Evolutionary conservation across 2,113 vertebrate species (phyloP), one percentile per base, ranked within the genome.

Genomic region (Aegotheles bennettii): DNA sequence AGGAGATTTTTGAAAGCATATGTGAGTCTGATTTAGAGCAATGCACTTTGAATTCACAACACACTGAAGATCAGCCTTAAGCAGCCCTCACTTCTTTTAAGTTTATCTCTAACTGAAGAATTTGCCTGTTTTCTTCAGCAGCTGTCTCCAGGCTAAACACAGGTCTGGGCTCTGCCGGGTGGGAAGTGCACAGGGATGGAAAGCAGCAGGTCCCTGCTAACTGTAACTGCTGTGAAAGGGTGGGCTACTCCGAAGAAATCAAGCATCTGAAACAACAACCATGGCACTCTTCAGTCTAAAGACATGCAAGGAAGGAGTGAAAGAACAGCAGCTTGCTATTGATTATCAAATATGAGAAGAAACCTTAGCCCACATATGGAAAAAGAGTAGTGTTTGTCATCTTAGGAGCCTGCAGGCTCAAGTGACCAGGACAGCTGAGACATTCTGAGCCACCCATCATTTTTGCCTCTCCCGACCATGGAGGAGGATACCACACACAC

Each of bases 31-130:
- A 88, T 8, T 40, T 59, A 90, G 40, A 87, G 81, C 35, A 95
- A 64, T 81, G 40, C 33, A 18, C 93, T 92, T 89, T 87, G 80
- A 94, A 75, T 90, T 87, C 65, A 54, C 56, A 69, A 16, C 11
- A 8, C 53, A 48, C 35, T 0, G 1, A 82, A 78, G 68, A 91
- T 36, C 51, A 91, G 60, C 29, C 56, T 63, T 63, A 74, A 89
- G 61, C 65, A 94, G 79, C 65, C 47, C n/a, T 64, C 47, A 7
- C 16, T 73, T 84, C 89, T 95, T 95, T 95, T 70, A 90, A 86
- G 88, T 86, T 96, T 94, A 95, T 92, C 95, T 92, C 63, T 60
- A 64, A 64, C 80, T 73, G 89, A 95, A 85, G 75, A 95, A 95
- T 91, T 94, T 85, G 78, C 50, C 74, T 90, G 53, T 85, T 87